Base-by-base conservation (phyloP, 1,140 invertebrate genomes). In the Drosophila sucinea region DNA sequence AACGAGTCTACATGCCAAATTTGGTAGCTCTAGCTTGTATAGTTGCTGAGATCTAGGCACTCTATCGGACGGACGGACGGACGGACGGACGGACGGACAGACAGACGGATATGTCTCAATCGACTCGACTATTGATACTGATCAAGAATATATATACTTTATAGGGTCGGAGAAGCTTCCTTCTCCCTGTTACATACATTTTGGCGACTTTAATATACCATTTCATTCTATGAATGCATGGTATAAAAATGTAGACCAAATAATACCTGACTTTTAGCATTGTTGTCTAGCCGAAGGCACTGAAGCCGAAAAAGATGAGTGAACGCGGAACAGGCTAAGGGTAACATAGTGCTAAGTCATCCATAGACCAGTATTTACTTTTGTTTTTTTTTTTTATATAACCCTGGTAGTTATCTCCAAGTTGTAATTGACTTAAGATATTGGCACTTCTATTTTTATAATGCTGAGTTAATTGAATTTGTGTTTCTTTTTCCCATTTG, bases 271-370 rank as follows among this genome's bases (percentile, higher is more conserved):
- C 32, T 57, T 17, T 58, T 35, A 10, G 32, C 33, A 35, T 23
- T 58, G 56, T 58, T 56, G 54, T 56, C 27, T 56, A 25, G 29
- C 29, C 6, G 17, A 23, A 58, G 33, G 32, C 56, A 58, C 23
- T 58, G 56, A 32, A 58, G 56, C 56, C 32, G 33, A 35, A 58
- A 32, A 35, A 23, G 30, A 35, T 51, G 44, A 51, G 7, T 51
- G 11, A 51, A 51, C 44, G 44, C 44, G 44, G 44, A 51, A 51
- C 44, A 51, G 44, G 44, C 44, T 51, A 51, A 51, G 44, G 23
- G 44, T 51, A 51, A 51, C 44, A 51, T 58, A 35, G 4, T 58
- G 56, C n/a, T 17, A 58, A 58, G 56, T 58, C 56, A 58, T 58
- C 32, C 54, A 30, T 38, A 38, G 35, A 38, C 10, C 3, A 58